Percentiles rank a stretch among this genome's conserved stretches.
phyloP scores from a whole-genome alignment of 2,113 vertebrate species.

The Leucopsar rothschildi region DNA sequence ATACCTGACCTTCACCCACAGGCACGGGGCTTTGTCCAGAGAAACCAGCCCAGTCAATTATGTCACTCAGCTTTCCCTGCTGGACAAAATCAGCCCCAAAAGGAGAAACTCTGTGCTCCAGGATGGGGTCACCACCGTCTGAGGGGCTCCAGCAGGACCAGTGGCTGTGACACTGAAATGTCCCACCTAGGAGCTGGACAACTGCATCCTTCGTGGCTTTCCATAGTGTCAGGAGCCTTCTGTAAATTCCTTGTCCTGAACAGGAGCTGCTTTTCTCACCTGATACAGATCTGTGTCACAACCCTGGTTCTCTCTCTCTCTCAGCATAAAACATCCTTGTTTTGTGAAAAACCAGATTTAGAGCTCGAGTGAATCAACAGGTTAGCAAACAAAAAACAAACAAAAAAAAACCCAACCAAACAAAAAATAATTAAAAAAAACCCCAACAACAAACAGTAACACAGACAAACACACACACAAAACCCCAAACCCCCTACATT shows the following conservation, averaged over 20 bases:
- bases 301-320: neutral
- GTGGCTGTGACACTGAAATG: neutral
- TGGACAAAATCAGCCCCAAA: slow-evolving; percentile 65
- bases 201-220: neutral
- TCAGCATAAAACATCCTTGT: neutral
- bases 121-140: slow-evolving; percentile 27
- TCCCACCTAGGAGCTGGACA: neutral
- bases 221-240: neutral
- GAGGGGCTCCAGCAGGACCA: neutral
- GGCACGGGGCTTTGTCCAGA: slow-evolving; percentile 66
- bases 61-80: slow-evolving; percentile 73
- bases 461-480: neutral
- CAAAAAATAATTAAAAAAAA: no score
- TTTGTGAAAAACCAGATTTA: neutral
- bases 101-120: slow-evolving; percentile 28
- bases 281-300: neutral
- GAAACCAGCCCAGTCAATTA: slow-evolving; percentile 76
- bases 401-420: neutral
- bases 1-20: slow-evolving; percentile 69
- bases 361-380: neutral
- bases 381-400: neutral
- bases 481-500: no score
- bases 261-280: neutral
- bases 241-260: neutral
- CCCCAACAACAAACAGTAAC: no score